Conservation (phyloP, 2,888 invertebrate species). For the Lumbricus terrestris region DNA sequence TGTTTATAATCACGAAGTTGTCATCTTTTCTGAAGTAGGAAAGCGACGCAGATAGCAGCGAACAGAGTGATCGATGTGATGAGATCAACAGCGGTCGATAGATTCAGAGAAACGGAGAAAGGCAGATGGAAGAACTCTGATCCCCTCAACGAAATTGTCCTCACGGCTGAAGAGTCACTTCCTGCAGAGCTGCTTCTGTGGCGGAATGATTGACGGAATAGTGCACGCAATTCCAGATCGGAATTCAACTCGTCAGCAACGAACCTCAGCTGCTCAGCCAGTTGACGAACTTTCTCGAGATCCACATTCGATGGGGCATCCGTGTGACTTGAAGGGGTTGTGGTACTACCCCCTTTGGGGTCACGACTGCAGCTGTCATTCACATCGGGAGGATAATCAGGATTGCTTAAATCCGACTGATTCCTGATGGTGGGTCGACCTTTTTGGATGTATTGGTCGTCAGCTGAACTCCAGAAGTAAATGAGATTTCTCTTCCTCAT, state of each 20-base stretch:
- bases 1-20: not conserved
- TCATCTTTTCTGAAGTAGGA: not conserved
- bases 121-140: not conserved
- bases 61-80: not conserved
- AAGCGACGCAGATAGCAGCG: not conserved
- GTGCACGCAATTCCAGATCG: not conserved
- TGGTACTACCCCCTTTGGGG: not conserved
- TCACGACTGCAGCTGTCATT: not conserved
- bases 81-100: not conserved
- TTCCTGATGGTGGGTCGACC: not conserved
- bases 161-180: not conserved
- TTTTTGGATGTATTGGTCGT: not conserved
- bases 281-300: not conserved
- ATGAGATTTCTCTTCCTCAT: not conserved
- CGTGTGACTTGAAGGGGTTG: not conserved
- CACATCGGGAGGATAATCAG: not conserved
- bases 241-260: constrained; percentile 5
- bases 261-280: not conserved
- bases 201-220: not conserved
- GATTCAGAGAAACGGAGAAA: not conserved
- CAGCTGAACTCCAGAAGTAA: not conserved
- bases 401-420: not conserved
- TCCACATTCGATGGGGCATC: not conserved
- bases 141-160: not conserved
- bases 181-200: not conserved